Base-by-base conservation (phyloP, 2,797 vertebrate species). In the Pangasius macronema region DNA sequence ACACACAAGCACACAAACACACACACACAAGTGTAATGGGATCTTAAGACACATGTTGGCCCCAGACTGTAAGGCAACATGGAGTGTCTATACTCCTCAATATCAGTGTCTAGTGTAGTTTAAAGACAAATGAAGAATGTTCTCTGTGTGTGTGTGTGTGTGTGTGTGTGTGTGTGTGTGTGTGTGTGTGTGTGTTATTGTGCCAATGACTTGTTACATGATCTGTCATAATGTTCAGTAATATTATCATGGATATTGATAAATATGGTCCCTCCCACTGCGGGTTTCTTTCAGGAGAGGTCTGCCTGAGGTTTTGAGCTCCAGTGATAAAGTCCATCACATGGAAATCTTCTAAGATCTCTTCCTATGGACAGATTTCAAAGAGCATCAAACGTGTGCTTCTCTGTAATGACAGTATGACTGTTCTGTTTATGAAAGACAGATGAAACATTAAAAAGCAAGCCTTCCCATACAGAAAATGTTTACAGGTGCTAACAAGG, bases 1-100 rank as follows among this genome's bases (percentile, higher is more conserved):
- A 84, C 33, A 86, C 81, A 84, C 63, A 84, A 3, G 84, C 68
- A 89, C 18, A 77, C 13, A 85, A 73, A 80, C 53, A 83, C 3
- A 39, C 63, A 79, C 70, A 75, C 63, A 79, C 57, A 70, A 67
- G 30, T 79, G 73, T 63, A 65, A 79, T 86, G n/a, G 22, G 49
- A 79, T 39, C 73, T 85, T 79, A 39, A 72, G 24, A 36, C 70
- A 75, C 36, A 75, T 20, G 72, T 85, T 65, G n/a, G 42, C 61
- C 14, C 72, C 8, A 65, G 59, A 73, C 53, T 82, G 65, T 77
- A 79, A 86, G 49, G 6, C 14, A 77, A 53, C 20, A 80, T 36
- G 77, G 22, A 36, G 77, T 80, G 33, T 80, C 6, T 57, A 6
- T 80, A 39, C 30, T 24, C 49, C 9, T 77, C 27, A 46, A 57